Evolutionary conservation across 2,888 invertebrate species (phyloP).

Genomic region (Heteromyza rotundicornis): DNA sequence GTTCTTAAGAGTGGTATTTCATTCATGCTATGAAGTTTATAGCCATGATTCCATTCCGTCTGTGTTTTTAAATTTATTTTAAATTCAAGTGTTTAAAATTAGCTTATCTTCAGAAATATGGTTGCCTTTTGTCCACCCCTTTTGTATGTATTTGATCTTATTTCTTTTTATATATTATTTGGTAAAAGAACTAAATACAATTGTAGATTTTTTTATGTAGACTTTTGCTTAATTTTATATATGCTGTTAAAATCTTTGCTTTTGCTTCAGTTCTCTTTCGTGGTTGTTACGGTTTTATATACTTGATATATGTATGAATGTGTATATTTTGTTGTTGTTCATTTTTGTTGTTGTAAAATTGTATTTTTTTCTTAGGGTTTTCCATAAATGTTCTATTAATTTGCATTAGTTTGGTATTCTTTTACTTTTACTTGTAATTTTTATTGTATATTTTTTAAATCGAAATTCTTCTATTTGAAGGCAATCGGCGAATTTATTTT

Average conservation of each 20-base stretch:
- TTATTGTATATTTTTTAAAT: conserved; percentile 42
- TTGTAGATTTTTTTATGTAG: conserved; percentile 1
- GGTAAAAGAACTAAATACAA: conserved; percentile 4
- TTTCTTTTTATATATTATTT: conserved; percentile 6
- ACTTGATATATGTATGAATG: conserved; percentile 27
- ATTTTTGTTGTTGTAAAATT: conserved; percentile 24
- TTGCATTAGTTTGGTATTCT: conserved; percentile 21
- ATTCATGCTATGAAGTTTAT: too few species aligned
- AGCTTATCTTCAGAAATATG: too few species aligned
- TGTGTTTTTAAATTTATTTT: conserved; percentile 11
- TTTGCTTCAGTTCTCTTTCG: conserved; percentile 56
- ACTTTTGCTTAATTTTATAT: conserved; percentile 23
- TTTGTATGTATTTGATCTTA: conserved; percentile 8
- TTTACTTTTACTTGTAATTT: conserved; percentile 23
- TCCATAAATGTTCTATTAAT: conserved; percentile 20
- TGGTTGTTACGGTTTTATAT: conserved; percentile 24
- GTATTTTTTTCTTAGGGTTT: conserved; percentile 11
- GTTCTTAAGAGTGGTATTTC: too few species aligned
- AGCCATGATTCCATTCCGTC: conserved; percentile 15
- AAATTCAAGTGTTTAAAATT: conserved; percentile 16
- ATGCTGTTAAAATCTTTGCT: conserved; percentile 52
- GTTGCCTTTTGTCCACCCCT: too few species aligned
- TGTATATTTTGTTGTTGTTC: conserved; percentile 33
- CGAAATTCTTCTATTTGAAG: conserved; percentile 63
- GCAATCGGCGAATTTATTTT: conserved; percentile 63